Conservation (phyloP, 1,140 invertebrate genomes). For the Aplysia californica region DNA sequence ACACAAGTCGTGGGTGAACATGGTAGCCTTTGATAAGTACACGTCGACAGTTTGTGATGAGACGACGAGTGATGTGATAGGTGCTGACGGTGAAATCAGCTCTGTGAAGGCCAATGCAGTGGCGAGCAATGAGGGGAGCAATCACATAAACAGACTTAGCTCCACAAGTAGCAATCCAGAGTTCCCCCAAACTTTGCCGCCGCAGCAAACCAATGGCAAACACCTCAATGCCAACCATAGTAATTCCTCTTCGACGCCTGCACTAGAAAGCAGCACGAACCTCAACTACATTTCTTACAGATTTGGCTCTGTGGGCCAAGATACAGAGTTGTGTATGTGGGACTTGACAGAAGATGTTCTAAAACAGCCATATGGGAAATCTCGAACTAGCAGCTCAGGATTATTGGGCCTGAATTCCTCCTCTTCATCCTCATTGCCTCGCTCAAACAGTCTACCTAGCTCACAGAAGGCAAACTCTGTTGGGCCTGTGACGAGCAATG, state of each 20-base stretch:
- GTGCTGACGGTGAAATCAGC: background rate
- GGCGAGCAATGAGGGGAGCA: conserved; percentile 63
- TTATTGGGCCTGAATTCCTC: conserved; percentile 25
- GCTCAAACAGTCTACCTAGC: conserved; percentile 53
- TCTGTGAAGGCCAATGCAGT: conserved; percentile 11
- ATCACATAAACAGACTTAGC: conserved; percentile 2
- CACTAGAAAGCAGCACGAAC: conserved; percentile 17
- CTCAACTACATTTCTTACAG: conserved; percentile 73
- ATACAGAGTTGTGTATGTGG: conserved; percentile 98
- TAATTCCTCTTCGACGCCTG: conserved; percentile 19
- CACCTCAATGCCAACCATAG: conserved; percentile 34
- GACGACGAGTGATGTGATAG: conserved; percentile 18
- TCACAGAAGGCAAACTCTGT: conserved; percentile 55
- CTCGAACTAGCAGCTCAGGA: conserved; percentile 49
- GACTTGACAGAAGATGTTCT: conserved; percentile 97
- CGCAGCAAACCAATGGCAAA: conserved; percentile 35
- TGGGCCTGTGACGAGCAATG: conserved; percentile 38
- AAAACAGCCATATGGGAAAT: conserved; percentile 67
- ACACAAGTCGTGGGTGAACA: conserved; percentile 92
- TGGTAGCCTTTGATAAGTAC: conserved; percentile 96
- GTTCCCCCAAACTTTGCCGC: background rate
- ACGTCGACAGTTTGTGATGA: conserved; percentile 73
- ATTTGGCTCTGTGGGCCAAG: conserved; percentile 97
- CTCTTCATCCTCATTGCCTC: conserved; percentile 43
- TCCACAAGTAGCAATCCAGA: background rate